Base-by-base conservation (phyloP, 2,888 invertebrate species). In the Calameuta filiformis region DNA sequence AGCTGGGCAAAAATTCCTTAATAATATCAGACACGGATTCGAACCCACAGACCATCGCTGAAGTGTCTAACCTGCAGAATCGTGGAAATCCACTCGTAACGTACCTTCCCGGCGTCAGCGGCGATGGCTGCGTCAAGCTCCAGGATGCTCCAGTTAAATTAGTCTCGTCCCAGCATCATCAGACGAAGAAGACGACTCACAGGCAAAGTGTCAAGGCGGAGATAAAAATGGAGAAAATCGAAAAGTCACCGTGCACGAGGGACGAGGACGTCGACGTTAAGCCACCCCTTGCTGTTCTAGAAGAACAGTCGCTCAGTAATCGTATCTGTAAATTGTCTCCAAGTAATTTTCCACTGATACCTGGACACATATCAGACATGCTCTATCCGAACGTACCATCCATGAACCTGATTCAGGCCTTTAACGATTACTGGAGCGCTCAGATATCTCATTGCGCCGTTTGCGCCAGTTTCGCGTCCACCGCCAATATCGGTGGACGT, bases 361-460 rank as follows among this genome's bases (percentile, higher is more conserved):
- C 91, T 0, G 90, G 90, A 4, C 90, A 91, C 15, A 87, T 91
- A 73, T 86, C 87, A 3, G 88, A 91, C 15, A 90, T 94, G 84
- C 90, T 93, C 82, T 92, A 90, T 81, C 91, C 92, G 35, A 88
- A 88, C 73, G 86, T 89, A n/a, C 87, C 87, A 0, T 91, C 92
- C 81, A 90, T 92, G 77, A 88, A 92, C 9, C 88, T 92, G 2
- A 92, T 94, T 79, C 89, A 90, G 81, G 88, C 90, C 0, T 94
- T 92, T 89, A 94, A 94, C 85, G 86, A 90, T 76, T 92, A 90
- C 77, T 92, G 92, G 90, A 92, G 93, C 78, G 89, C 90, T 69
- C 89, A 92, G 75, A 90, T 91, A n/a, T 94, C 95, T 0, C 92
- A 94, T 83, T 95, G 95, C 89, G 91, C 93, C 15, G 89, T 95